Conservation (phyloP, 2,888 invertebrate genomes). For the Drosophila emarginata region DNA sequence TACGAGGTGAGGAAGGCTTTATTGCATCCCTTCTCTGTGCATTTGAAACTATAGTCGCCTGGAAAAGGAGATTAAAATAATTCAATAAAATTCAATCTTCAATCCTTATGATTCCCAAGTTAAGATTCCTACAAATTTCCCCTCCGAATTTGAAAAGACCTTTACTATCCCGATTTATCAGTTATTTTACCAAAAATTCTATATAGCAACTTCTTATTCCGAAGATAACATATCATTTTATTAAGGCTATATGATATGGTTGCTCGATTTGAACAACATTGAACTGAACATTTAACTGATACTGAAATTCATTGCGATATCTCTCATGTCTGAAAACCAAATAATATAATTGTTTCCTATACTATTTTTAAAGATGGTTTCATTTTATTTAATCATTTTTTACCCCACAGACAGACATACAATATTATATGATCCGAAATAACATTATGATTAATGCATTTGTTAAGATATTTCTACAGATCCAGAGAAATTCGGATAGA, state of each 20-base stretch:
- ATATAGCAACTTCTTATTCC: neutral
- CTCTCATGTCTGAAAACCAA: neutral
- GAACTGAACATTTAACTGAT: neutral
- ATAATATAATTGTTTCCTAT: neutral
- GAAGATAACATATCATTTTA: constrained; percentile 3
- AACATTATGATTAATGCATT: too few species aligned
- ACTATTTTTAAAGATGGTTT: too few species aligned
- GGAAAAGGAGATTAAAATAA: constrained; percentile 48
- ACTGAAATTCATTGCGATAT: neutral
- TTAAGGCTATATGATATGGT: neutral
- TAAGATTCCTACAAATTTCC: too few species aligned
- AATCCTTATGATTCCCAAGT: neutral
- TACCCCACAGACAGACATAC: too few species aligned
- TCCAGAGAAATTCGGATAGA: too few species aligned
- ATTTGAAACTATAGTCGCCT: constrained; percentile 98
- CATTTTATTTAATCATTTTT: too few species aligned
- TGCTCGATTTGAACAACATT: neutral
- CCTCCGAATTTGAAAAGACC: neutral
- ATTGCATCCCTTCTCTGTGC: constrained; percentile 92
- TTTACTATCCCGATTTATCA: neutral
- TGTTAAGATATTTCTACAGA: too few species aligned
- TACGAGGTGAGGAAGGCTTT: constrained; percentile 97
- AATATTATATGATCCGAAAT: too few species aligned
- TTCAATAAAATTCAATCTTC: neutral
- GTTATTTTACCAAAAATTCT: neutral